Conservation (phyloP, 2,113 vertebrate genomes). For the Pedionomus torquatus region DNA sequence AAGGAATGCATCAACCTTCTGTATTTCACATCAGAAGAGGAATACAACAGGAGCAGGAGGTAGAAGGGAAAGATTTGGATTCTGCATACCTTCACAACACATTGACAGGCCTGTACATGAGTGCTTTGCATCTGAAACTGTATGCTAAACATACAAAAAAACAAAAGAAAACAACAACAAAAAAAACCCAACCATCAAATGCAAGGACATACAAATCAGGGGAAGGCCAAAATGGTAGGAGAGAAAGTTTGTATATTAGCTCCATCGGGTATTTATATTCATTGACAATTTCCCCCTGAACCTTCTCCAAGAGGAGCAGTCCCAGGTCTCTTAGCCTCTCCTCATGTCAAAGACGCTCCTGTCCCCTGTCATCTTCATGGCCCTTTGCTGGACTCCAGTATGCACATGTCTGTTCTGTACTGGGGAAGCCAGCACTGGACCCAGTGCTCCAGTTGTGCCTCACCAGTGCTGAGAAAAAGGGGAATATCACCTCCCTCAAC, state of each 20-base stretch:
- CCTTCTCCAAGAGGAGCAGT: background rate
- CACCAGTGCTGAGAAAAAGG: background rate
- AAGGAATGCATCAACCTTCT: background rate
- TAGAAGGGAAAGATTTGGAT: background rate
- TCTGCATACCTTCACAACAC: background rate
- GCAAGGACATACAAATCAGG: background rate
- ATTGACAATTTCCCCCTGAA: background rate
- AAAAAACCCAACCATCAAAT: background rate
- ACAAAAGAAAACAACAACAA: background rate
- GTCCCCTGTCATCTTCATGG: background rate
- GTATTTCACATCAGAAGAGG: background rate
- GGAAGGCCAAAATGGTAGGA: background rate
- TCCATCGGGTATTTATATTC: background rate
- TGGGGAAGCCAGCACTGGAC: background rate
- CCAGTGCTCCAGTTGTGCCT: background rate
- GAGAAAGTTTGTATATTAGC: slow-evolving; percentile 10
- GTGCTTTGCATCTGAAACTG: background rate
- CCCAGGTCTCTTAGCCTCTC: background rate
- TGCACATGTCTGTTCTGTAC: background rate
- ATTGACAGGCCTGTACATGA: fast-evolving
- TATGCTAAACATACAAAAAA: background rate
- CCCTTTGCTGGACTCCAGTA: background rate
- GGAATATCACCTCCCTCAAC: background rate
- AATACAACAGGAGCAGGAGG: background rate
- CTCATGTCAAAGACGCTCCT: background rate